Evolutionary conservation across 2,888 invertebrate species (phyloP).

Genomic region (Elmis aenea): DNA sequence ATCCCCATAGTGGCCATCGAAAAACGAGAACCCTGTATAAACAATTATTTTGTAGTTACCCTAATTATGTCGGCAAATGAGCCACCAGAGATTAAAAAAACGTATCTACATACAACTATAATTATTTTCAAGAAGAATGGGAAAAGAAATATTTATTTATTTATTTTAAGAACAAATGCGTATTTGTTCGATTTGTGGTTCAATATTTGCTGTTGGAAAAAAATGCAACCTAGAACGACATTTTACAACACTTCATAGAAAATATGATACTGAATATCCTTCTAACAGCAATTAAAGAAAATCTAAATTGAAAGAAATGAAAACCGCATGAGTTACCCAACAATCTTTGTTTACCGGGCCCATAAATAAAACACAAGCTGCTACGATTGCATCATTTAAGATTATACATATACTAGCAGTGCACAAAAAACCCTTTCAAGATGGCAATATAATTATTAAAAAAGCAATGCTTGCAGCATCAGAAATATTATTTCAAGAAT

Average conservation of each 20-base stretch:
- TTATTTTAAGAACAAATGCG: constrained; percentile 4
- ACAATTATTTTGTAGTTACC: constrained; percentile 6
- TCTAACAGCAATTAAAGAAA: too few relatives aligned
- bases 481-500: constrained; percentile 3
- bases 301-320: too few relatives aligned
- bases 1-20: too few relatives aligned
- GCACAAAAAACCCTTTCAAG: not conserved
- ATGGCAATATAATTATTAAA: too few relatives aligned
- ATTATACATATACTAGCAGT: not conserved
- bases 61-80: constrained; percentile 3
- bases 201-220: constrained; percentile 3
- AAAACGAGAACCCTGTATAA: too few relatives aligned
- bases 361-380: too few relatives aligned
- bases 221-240: constrained; percentile 1
- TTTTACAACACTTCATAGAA: constrained; percentile 2
- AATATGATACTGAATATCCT: too few relatives aligned
- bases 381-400: constrained; percentile 4
- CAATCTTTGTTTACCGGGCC: constrained; percentile 4
- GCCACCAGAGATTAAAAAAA: too few relatives aligned
- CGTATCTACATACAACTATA: too few relatives aligned
- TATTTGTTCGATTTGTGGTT: constrained; percentile 4
- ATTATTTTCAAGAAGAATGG: too few relatives aligned
- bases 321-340: constrained; percentile 2
- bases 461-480: constrained; percentile 1
- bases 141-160: constrained; percentile 1